Evolutionary conservation across 2,113 vertebrate species (phyloP).

Genomic region (Glaucidium brasilianum): DNA sequence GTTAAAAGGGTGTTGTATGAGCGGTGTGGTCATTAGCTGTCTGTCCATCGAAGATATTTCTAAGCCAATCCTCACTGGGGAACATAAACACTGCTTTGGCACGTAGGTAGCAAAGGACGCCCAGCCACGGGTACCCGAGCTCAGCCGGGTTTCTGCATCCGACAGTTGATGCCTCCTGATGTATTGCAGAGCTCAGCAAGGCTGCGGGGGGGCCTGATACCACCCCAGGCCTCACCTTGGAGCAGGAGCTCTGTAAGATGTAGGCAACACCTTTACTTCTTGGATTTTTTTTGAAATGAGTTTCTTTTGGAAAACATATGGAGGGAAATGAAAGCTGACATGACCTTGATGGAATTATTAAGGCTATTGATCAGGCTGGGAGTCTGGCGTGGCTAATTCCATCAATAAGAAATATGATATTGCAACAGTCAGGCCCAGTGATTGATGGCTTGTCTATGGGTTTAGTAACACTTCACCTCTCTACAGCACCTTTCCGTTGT

Average conservation of each 20-base stretch:
- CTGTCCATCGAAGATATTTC: background rate
- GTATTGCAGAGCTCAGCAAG: too few species aligned
- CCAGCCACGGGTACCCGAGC: accelerated
- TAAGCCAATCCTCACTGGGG: background rate
- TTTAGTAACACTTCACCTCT: background rate
- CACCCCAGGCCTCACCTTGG: background rate
- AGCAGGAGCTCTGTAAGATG: accelerated
- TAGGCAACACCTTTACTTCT: background rate
- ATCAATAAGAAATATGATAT: background rate
- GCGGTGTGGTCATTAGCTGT: background rate
- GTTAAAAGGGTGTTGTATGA: background rate
- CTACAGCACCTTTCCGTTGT: background rate
- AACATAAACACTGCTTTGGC: background rate
- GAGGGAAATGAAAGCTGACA: background rate
- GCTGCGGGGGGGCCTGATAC: accelerated
- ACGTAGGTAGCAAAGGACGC: background rate
- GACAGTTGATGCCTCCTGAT: background rate
- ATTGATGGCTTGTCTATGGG: background rate
- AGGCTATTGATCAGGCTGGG: background rate
- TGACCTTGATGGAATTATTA: background rate
- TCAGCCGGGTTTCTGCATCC: background rate
- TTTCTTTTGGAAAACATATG: background rate
- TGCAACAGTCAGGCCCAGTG: background rate
- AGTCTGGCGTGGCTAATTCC: background rate
- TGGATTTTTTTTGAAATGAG: background rate